Percentiles rank a stretch among this genome's conserved stretches.
Conservation (phyloP, 2,797 vertebrate species). For the Dallia pectoralis region DNA sequence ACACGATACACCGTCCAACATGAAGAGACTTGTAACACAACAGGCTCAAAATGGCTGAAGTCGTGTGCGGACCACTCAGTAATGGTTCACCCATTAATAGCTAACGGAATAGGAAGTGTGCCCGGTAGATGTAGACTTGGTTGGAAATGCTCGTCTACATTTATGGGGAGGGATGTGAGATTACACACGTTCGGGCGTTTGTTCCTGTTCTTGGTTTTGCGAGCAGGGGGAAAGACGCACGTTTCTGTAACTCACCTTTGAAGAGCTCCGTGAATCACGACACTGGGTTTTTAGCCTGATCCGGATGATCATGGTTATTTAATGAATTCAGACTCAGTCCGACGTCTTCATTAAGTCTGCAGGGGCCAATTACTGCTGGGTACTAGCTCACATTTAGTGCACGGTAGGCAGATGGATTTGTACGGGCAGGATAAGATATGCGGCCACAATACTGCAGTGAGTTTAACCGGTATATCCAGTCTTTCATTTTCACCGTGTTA, state of each 20-base stretch:
- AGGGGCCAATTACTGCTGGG: conserved; percentile 7
- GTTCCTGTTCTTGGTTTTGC: conserved; percentile 30
- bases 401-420: conserved; percentile 35
- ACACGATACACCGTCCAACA: background rate
- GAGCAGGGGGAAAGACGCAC: conserved; percentile 29
- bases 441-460: background rate
- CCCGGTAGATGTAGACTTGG: background rate
- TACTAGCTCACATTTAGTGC: conserved; percentile 2
- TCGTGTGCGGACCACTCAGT: background rate
- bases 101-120: background rate
- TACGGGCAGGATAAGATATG: conserved; percentile 41
- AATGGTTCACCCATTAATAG: background rate
- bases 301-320: background rate
- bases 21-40: background rate
- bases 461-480: conserved; percentile 47
- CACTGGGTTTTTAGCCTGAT: conserved; percentile 22
- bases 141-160: background rate
- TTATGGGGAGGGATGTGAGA: background rate
- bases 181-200: background rate
- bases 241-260: conserved; percentile 14
- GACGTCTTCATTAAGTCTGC: background rate
- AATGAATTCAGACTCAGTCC: conserved; percentile 4
- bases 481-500: conserved; percentile 22
- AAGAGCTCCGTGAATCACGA: conserved; percentile 14
- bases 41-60: background rate